Evolutionary conservation across 2,113 vertebrate species (phyloP).

Genomic region (Calidris pugnax): DNA sequence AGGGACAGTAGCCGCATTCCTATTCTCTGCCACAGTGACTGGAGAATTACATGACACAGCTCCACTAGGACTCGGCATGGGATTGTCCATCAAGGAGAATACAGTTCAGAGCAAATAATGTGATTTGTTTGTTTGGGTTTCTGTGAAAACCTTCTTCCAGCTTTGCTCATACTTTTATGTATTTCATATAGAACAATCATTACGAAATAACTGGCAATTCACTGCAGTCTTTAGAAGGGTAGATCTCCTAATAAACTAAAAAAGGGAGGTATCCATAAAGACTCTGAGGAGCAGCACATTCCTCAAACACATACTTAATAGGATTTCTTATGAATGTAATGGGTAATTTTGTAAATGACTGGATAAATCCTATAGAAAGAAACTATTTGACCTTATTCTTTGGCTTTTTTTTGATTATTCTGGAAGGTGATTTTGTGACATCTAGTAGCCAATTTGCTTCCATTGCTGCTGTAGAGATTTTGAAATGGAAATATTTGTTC

Average conservation of each 20-base stretch:
- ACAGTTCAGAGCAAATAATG: not conserved
- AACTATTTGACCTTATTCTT: conserved; percentile 44
- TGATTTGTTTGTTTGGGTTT: not conserved
- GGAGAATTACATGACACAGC: not conserved
- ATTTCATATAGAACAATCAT: not conserved
- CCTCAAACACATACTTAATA: not conserved
- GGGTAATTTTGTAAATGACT: conserved; percentile 35
- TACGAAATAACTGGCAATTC: not conserved
- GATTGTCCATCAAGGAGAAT: not conserved
- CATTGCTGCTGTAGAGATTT: conserved; percentile 54
- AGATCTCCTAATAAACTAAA: not conserved
- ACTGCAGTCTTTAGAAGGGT: not conserved
- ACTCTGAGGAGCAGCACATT: conserved; percentile 12
- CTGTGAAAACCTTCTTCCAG: not conserved
- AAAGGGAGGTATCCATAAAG: not conserved
- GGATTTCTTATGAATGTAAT: conserved; percentile 49
- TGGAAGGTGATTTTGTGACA: conserved; percentile 39
- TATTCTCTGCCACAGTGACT: not conserved
- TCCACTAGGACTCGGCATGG: not conserved
- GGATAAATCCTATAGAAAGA: conserved; percentile 27
- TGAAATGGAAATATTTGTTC: conserved; percentile 43
- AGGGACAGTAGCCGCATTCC: not conserved
- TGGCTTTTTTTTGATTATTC: conserved; percentile 41
- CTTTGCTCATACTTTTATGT: not conserved
- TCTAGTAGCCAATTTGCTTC: conserved; percentile 48